Conservation (phyloP, 53 echinoderm and acorn worm genomes). For the Henricia sp. region DNA sequence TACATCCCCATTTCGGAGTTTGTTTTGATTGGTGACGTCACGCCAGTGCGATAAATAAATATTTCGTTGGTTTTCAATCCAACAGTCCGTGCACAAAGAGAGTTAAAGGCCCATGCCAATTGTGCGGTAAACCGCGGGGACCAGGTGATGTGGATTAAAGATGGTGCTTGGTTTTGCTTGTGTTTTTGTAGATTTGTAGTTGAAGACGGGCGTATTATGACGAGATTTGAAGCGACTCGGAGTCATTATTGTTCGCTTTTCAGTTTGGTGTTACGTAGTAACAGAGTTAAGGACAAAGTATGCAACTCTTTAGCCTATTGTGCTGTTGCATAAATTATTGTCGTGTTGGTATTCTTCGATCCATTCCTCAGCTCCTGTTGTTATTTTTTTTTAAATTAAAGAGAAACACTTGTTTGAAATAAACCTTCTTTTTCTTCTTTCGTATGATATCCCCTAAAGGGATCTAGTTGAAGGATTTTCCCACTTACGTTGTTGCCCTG, state of each 20-base stretch:
- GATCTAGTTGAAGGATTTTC: no score
- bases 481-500: no score
- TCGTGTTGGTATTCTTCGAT: no score
- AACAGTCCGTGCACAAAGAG: neutral
- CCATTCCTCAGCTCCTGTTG: no score
- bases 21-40: slow-evolving; percentile 42
- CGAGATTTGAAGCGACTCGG: slow-evolving; percentile 15
- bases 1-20: no score
- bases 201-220: slow-evolving; percentile 34
- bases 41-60: slow-evolving; percentile 4
- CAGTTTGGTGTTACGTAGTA: neutral
- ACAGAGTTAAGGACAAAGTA: slow-evolving; percentile 47
- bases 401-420: no score
- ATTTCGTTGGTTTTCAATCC: slow-evolving; percentile 40
- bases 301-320: neutral
- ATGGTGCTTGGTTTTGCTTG: slow-evolving; percentile 11
- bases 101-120: neutral
- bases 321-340: slow-evolving; percentile 1
- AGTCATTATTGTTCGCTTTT: slow-evolving; percentile 3
- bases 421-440: no score
- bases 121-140: slow-evolving; percentile 52
- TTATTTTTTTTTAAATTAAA: no score
- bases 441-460: no score
- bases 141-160: slow-evolving; percentile 50
- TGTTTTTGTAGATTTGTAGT: slow-evolving; percentile 35